Evolutionary conservation across 2,797 vertebrate genomes (phyloP), one percentile per base, ranked within the genome.

Genomic region (Caiman crocodilus): DNA sequence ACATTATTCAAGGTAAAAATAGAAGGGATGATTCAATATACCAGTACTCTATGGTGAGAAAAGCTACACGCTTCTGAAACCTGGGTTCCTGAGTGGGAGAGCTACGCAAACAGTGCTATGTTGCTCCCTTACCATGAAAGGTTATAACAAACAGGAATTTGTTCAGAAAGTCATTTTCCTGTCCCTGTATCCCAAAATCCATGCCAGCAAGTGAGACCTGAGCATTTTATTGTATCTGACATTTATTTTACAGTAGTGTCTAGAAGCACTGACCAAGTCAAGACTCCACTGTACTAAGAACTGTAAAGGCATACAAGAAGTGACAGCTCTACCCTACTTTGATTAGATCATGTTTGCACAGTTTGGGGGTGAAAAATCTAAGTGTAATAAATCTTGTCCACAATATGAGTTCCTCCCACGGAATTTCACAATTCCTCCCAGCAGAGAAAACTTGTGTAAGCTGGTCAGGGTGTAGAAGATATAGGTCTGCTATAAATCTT

Each of bases 381-480:
- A 55, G 74, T 89, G 12, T 7, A 71, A 57, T 0, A 0, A 32
- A 75, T 26, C 82, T 88, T 83, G 30, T 63, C 76, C 93, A 26
- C 71, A 87, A 79, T 58, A 94, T 86, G 88, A 93, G 57, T 82
- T 88, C 56, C 89, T 73, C 18, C 73, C 93, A 56, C 28, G 23
- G 58, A 82, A 84, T 76, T 93, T 92, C 90, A 90, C 92, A 94
- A 76, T 76, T 17, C 79, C 76, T 89, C 87, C 82, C 69, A 65
- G 65, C 64, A 69, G 81, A 55, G 69, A 83, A 93, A 81, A 74
- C 89, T 94, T 87, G 86, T 63, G 59, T 84, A 82, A 88, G 74
- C 82, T 83, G 74, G 61, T 71, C 11, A 4, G 18, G 50, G 28
- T 63, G 17, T 71, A 74, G 87, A 0, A 1, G 64, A 79, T 20